Evolutionary conservation across 2,888 invertebrate genomes (phyloP).

Genomic region (Cheilosia scutellata): DNA sequence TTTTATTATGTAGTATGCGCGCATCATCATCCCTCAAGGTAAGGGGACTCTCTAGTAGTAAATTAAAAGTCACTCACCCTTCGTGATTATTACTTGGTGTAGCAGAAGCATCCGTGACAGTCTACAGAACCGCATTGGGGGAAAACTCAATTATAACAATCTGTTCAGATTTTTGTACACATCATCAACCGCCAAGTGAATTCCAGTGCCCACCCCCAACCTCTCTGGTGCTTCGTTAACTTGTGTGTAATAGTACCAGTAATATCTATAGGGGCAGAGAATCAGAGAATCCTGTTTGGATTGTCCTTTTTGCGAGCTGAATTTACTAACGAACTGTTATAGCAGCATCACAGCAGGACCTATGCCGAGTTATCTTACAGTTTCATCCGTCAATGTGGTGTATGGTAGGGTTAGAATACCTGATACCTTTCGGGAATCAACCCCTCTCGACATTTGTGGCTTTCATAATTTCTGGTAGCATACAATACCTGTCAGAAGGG

Average conservation of each 20-base stretch:
- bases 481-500: conserved; percentile 3
- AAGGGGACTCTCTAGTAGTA: conserved; percentile 77
- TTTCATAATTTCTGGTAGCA: conserved; percentile 20
- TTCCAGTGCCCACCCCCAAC: conserved; percentile 60
- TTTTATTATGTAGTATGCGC: conserved; percentile 34
- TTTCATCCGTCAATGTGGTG: conserved; percentile 8
- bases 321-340: conserved; percentile 10
- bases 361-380: conserved; percentile 33
- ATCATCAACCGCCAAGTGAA: conserved; percentile 77
- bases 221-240: conserved; percentile 38
- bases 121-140: conserved; percentile 66
- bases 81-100: conserved; percentile 57
- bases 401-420: conserved; percentile 28
- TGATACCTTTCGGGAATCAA: conserved; percentile 21
- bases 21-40: conserved; percentile 52
- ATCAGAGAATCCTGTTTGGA: conserved; percentile 35
- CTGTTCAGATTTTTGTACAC: conserved; percentile 83
- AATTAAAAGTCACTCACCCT: conserved; percentile 84
- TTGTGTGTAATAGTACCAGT: conserved; percentile 38
- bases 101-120: conserved; percentile 50
- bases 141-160: conserved; percentile 84
- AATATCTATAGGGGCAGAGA: conserved; percentile 43
- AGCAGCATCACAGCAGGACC: conserved; percentile 11
- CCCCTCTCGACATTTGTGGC: conserved; percentile 10
- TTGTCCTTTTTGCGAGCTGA: conserved; percentile 36